Base-by-base conservation (phyloP, 30 jellyfish, hydroid and myxozoan genomes). In the Aurelia sp. region DNA sequence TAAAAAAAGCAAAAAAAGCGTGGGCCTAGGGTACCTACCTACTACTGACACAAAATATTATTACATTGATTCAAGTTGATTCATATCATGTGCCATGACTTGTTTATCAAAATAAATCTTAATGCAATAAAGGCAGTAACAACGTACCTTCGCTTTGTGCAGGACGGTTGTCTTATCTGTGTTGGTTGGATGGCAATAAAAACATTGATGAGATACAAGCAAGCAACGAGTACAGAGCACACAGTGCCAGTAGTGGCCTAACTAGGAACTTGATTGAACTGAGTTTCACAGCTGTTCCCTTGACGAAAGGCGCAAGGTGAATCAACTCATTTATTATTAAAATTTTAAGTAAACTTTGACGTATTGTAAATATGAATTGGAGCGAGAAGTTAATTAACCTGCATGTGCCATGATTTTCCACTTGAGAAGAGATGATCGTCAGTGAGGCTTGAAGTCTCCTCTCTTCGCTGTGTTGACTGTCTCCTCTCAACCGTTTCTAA, bases 341-440 rank as follows among this genome's bases (percentile, higher is more conserved):
- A 74, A 76, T 78, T 17, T 52, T 55, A 81, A 74, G 90, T 44
- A 76, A 78, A 88, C 89, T 55, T 40, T 20, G 72, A 55, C 89
- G 69, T 62, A 78, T 74, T 70, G 96, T 78, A 91, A 88, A 72
- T 65, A 66, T 87, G 50, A 85, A 73, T 61, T 65, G 83, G 83
- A 85, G 90, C 87, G 89, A 86, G 89, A 51, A 88, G 96, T 78
- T 80, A 74, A 78, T 88, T 86, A 74, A 88, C 96, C 96, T 88
- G 96, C 96, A 85, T 88, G 96, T 77, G 96, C 96, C 96, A 88
- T 88, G 89, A 78, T 78, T 78, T 78, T 57, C 84, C 85, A 68
- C 53, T 60, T 74, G 22, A 27, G 68, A 19, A 20, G 80, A 38
- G 76, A 21, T 85, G 96, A 68, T 70, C 87, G 73, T 78, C 96